Percentiles rank a stretch among this genome's conserved stretches.
Evolutionary conservation across 1,140 invertebrate species (phyloP).

Genomic region (Eueides isabella): DNA sequence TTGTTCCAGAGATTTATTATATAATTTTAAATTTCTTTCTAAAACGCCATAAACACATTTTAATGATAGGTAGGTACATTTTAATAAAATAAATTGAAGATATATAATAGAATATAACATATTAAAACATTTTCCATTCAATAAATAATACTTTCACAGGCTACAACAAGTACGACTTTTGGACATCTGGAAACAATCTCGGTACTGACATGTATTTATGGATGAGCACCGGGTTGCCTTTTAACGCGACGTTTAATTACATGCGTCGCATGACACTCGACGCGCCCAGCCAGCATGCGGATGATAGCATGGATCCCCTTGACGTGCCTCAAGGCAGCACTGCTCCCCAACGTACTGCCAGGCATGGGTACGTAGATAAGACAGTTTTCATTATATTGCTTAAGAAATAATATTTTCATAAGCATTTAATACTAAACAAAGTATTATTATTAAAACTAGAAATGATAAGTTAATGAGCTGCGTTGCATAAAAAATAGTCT

Average conservation of each 20-base stretch:
- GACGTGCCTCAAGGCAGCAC: slow-evolving; percentile 86
- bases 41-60: neutral
- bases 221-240: slow-evolving; percentile 94
- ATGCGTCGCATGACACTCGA: slow-evolving; percentile 84
- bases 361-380: slow-evolving; percentile 86
- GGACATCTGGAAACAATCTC: slow-evolving; percentile 93
- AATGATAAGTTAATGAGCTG: neutral
- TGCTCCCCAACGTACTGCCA: slow-evolving; percentile 88
- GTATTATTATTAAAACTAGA: neutral
- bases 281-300: slow-evolving; percentile 64
- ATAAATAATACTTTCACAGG: slow-evolving; percentile 68
- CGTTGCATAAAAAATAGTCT: slow-evolving; percentile 73
- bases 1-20: too few species aligned
- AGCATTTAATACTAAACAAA: neutral
- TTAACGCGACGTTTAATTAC: slow-evolving; percentile 93
- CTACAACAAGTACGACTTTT: slow-evolving; percentile 92
- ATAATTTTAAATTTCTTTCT: neutral
- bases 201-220: slow-evolving; percentile 94
- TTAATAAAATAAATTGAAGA: neutral
- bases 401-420: neutral
- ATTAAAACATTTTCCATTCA: neutral
- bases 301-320: slow-evolving; percentile 81
- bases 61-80: neutral
- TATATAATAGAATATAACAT: too few species aligned
- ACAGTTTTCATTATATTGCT: neutral